phyloP scores from a whole-genome alignment of 2,888 invertebrate species.

The Nebria brevicollis region DNA sequence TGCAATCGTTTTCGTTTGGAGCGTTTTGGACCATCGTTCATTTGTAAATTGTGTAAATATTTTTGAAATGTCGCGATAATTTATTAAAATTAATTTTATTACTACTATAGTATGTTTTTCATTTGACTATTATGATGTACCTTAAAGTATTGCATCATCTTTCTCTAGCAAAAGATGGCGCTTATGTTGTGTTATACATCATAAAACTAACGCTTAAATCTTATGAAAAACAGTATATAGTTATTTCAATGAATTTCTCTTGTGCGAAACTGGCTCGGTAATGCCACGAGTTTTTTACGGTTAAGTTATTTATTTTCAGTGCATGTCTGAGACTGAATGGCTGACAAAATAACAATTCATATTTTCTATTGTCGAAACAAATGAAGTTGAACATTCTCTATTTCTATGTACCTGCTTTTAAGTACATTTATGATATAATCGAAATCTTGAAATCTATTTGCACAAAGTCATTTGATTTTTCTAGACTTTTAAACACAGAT shows the following conservation, averaged over 20 bases:
- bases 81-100: background rate
- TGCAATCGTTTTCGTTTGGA: background rate
- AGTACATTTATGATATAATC: slow-evolving; percentile 20
- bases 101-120: too few species aligned
- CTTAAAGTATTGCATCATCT: too few species aligned
- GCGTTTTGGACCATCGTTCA: background rate
- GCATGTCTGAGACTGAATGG: background rate
- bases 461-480: background rate
- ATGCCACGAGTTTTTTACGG: background rate
- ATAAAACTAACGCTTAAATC: too few species aligned
- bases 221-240: too few species aligned
- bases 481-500: background rate
- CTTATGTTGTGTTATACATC: too few species aligned
- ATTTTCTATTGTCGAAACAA: slow-evolving; percentile 4
- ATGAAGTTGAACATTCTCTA: slow-evolving; percentile 11
- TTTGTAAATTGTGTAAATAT: background rate
- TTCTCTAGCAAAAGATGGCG: too few species aligned
- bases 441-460: slow-evolving; percentile 4
- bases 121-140: too few species aligned
- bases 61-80: background rate
- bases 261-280: background rate
- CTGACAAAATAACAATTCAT: background rate
- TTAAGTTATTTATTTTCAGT: background rate
- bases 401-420: slow-evolving; percentile 16
- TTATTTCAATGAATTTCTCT: background rate